These are phyloP conservation scores for Lasioglossum morio DNA, from an alignment of 2,888 invertebrate species.

Conservation along the genomic window DNA sequence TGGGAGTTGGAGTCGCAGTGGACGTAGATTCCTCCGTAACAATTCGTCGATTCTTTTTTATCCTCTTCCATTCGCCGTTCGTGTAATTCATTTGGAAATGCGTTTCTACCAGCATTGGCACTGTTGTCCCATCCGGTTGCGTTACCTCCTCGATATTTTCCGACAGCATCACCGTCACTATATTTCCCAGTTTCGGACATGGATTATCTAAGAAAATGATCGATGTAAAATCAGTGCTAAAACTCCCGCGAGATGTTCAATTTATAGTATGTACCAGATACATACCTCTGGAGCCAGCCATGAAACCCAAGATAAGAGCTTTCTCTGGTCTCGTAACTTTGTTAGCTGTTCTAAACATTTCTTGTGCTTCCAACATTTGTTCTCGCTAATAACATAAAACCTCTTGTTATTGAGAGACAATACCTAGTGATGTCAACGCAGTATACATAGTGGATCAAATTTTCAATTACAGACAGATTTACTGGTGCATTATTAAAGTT, in stretches of 20 bases:
- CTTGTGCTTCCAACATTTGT: conserved; percentile 98
- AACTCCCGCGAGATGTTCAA: not conserved
- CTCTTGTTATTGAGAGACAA: not conserved
- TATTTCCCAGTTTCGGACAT: conserved; percentile 98
- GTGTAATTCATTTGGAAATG: conserved; percentile 99
- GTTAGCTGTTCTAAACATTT: conserved; percentile 98
- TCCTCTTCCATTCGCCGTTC: conserved; percentile 98
- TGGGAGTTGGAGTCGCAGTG: conserved; percentile 71
- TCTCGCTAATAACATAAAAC: conserved; percentile 89
- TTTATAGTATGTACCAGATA: conserved; percentile 11
- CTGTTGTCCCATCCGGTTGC: conserved; percentile 93
- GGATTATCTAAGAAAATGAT: conserved; percentile 91
- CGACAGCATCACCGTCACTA: conserved; percentile 97
- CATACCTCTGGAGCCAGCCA: conserved; percentile 97
- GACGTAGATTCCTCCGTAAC: conserved; percentile 84
- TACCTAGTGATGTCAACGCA: not conserved
- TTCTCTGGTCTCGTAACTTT: conserved; percentile 98
- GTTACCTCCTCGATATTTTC: conserved; percentile 95
- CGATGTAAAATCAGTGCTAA: not conserved
- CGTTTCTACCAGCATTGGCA: conserved; percentile 94
- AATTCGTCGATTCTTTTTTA: conserved; percentile 94
- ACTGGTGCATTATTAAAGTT: not conserved
- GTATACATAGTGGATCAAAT: not conserved
- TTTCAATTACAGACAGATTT: not conserved
- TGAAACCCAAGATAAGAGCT: conserved; percentile 98